phyloP scores from a whole-genome alignment of 2,888 invertebrate species.

The Alviniconcha strummeri region DNA sequence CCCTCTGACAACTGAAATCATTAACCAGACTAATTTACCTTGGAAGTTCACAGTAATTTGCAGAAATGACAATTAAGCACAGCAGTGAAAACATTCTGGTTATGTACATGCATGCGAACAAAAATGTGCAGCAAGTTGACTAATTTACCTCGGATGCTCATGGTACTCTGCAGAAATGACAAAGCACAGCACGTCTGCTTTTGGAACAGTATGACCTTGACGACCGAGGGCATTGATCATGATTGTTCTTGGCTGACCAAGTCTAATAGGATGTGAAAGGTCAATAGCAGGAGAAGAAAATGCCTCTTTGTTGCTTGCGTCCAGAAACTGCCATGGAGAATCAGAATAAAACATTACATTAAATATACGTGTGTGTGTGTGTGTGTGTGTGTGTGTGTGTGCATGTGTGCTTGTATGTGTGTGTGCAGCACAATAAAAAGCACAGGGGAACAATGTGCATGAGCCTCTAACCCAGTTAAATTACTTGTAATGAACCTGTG shows the following conservation, averaged over 20 bases:
- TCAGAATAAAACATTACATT: background rate
- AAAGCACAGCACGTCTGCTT: background rate
- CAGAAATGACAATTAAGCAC: no score
- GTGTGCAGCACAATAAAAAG: background rate
- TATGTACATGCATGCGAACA: no score
- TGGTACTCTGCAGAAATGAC: no score
- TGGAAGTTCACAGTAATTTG: no score
- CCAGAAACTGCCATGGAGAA: slow-evolving; percentile 2
- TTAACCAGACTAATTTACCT: no score
- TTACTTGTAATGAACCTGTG: no score
- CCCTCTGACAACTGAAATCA: no score
- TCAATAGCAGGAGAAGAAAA: background rate
- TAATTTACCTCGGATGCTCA: no score
- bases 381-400: background rate
- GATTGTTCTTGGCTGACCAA: background rate
- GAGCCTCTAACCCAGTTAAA: no score
- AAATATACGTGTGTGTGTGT: background rate
- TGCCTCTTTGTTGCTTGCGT: slow-evolving; percentile 5
- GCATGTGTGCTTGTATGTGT: background rate
- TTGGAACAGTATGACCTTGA: background rate
- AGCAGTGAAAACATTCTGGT: no score
- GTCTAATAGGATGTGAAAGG: background rate
- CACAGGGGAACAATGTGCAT: no score
- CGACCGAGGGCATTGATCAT: background rate
- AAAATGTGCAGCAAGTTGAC: no score